Conservation (phyloP, 2,888 invertebrate genomes). For the Neoscelio sp. region DNA sequence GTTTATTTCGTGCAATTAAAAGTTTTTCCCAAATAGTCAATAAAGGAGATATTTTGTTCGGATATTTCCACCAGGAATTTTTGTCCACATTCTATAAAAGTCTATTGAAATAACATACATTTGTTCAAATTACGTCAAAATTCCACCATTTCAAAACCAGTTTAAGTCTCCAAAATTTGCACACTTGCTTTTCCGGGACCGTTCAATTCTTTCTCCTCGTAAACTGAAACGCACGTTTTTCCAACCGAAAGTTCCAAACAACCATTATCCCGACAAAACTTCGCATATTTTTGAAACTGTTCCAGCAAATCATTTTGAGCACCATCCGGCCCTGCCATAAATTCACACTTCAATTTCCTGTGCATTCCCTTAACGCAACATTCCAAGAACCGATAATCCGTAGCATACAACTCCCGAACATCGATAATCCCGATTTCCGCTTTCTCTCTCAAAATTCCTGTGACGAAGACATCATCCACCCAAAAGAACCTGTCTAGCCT, state of each 20-base stretch:
- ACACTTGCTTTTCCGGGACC: constrained; percentile 65
- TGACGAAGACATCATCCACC: constrained; percentile 96
- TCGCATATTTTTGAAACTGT: constrained; percentile 86
- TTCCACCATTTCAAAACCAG: constrained; percentile 54
- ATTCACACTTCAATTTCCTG: constrained; percentile 85
- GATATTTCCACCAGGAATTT: too few relatives aligned
- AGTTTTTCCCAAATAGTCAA: too few relatives aligned
- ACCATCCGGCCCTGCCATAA: constrained; percentile 91
- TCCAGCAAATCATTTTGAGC: constrained; percentile 88
- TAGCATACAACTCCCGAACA: constrained; percentile 87
- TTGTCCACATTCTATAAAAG: too few relatives aligned
- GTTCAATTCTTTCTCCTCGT: constrained; percentile 61
- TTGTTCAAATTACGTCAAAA: too few relatives aligned
- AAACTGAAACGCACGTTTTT: constrained; percentile 73
- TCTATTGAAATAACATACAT: too few relatives aligned
- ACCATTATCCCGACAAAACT: constrained; percentile 83
- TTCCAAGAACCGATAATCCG: constrained; percentile 88
- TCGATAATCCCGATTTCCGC: constrained; percentile 85
- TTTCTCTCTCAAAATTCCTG: constrained; percentile 89
- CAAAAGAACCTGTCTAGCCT: constrained; percentile 89
- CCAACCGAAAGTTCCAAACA: constrained; percentile 69
- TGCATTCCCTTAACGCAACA: constrained; percentile 88
- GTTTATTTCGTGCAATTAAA: too few relatives aligned
- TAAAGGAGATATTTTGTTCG: too few relatives aligned
- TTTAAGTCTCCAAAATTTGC: constrained; percentile 60